These are phyloP conservation scores for Hydriomena furcata DNA, from an alignment of 2,888 invertebrate genomes.

Conservation along the genomic window DNA sequence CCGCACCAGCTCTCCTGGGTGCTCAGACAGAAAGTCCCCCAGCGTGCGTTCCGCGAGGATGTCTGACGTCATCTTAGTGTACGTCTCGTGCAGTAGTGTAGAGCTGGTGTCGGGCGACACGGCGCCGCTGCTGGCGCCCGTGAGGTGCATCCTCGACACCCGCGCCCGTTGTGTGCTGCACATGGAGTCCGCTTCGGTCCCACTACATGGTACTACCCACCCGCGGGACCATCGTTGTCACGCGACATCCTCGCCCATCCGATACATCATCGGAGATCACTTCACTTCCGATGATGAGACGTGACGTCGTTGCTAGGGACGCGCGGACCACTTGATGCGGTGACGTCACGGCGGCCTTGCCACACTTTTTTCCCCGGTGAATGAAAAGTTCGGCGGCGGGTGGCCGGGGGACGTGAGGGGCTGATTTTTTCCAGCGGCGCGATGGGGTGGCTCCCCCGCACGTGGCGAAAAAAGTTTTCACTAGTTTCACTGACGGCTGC, in stretches of 20 bases:
- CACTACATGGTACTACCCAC: constrained; percentile 68
- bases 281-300: constrained; percentile 46
- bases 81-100: constrained; percentile 90
- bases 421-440: constrained; percentile 76
- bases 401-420: constrained; percentile 76
- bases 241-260: constrained; percentile 49
- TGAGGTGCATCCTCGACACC: constrained; percentile 81
- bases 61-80: constrained; percentile 95
- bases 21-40: constrained; percentile 94
- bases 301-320: constrained; percentile 76
- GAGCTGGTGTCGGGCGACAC: constrained; percentile 89
- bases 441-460: constrained; percentile 76
- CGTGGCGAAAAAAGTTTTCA: constrained; percentile 79
- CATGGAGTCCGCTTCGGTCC: constrained; percentile 64
- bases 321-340: constrained; percentile 78
- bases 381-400: constrained; percentile 85
- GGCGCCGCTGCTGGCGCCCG: constrained; percentile 79
- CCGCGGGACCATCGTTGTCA: constrained; percentile 52
- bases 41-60: constrained; percentile 94
- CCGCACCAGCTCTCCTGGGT: constrained; percentile 95
- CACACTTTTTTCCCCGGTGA: constrained; percentile 84
- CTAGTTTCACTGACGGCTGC: constrained; percentile 81
- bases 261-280: constrained; percentile 45
- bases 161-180: constrained; percentile 79
- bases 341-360: constrained; percentile 84